phyloP scores from a whole-genome alignment of 1,140 invertebrate species.

The Trialeurodes vaporariorum region DNA sequence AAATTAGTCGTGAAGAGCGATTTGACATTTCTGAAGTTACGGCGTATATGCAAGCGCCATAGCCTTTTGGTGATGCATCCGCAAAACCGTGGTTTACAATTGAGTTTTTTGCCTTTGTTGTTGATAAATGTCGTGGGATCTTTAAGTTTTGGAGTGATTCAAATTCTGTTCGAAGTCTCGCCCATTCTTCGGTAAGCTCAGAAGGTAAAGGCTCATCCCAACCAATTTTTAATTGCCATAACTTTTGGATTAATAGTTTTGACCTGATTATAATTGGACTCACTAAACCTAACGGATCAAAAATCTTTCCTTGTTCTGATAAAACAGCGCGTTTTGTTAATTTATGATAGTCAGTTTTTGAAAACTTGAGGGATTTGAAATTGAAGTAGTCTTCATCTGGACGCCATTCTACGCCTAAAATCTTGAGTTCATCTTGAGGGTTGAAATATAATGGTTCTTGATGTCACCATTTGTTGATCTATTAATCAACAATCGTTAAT shows the following conservation, averaged over 20 bases:
- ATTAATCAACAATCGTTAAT: too few species aligned
- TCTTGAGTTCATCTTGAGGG: neutral
- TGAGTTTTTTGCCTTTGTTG: neutral
- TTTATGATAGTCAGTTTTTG: too few species aligned
- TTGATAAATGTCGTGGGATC: conserved; percentile 9
- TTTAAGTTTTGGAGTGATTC: neutral
- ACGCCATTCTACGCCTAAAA: conserved; percentile 7
- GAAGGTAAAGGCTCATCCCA: conserved; percentile 33
- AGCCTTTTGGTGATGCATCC: conserved; percentile 26
- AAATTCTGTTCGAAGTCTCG: conserved; percentile 9
- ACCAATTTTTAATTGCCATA: conserved; percentile 31
- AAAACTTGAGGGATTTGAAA: neutral
- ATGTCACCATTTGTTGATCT: too few species aligned
- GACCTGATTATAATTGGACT: conserved; percentile 31
- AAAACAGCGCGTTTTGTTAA: conserved; percentile 32
- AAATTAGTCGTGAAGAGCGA: conserved; percentile 14
- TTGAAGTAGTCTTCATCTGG: neutral
- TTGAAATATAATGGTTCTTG: neutral
- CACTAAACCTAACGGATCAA: conserved; percentile 34
- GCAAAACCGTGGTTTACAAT: conserved; percentile 24
- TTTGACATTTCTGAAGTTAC: neutral
- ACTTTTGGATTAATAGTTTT: conserved; percentile 37
- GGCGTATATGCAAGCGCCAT: conserved; percentile 26
- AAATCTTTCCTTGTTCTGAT: conserved; percentile 29
- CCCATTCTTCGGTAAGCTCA: conserved; percentile 24